phyloP scores from a whole-genome alignment of 2,888 invertebrate species.

The Eupithecia insigniata region DNA sequence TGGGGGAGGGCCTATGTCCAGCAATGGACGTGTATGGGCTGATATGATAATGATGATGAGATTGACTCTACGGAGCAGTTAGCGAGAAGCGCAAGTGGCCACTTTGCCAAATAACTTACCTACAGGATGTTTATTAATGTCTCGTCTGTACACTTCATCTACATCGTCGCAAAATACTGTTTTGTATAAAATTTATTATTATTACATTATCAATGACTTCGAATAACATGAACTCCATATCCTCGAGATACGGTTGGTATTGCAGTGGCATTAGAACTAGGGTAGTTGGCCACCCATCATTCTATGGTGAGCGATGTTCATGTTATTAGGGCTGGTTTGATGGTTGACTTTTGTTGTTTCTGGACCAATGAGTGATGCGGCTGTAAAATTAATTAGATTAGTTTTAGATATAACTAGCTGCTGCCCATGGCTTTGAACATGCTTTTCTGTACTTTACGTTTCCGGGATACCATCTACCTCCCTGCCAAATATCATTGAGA shows the following conservation, averaged over 20 bases:
- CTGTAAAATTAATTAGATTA: too few relatives aligned
- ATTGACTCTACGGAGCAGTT: too few relatives aligned
- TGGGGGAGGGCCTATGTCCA: too few relatives aligned
- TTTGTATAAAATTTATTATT: constrained; percentile 57
- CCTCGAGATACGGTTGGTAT: constrained; percentile 25
- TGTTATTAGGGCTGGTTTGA: constrained; percentile 53
- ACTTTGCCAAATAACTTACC: neutral
- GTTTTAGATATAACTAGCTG: too few relatives aligned
- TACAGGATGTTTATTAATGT: neutral
- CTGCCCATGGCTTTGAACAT: too few relatives aligned
- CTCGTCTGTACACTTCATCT: constrained; percentile 38
- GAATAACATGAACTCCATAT: constrained; percentile 34
- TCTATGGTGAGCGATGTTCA: constrained; percentile 52
- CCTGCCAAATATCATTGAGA: too few relatives aligned
- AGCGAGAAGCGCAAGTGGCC: too few relatives aligned
- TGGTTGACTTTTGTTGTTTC: constrained; percentile 31
- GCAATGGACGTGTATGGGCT: too few relatives aligned
- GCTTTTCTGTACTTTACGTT: too few relatives aligned
- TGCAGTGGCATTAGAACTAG: constrained; percentile 41
- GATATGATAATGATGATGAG: too few relatives aligned
- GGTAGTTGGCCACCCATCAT: constrained; percentile 47
- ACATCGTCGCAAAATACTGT: constrained; percentile 54
- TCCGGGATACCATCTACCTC: too few relatives aligned
- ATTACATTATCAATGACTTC: constrained; percentile 50
- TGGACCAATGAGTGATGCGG: too few relatives aligned